A percentile compares a stretch with the other conserved stretches of the same genome.
Evolutionary conservation across 2,797 vertebrate genomes (phyloP).

Genomic region (Peromyscus nudipes): DNA sequence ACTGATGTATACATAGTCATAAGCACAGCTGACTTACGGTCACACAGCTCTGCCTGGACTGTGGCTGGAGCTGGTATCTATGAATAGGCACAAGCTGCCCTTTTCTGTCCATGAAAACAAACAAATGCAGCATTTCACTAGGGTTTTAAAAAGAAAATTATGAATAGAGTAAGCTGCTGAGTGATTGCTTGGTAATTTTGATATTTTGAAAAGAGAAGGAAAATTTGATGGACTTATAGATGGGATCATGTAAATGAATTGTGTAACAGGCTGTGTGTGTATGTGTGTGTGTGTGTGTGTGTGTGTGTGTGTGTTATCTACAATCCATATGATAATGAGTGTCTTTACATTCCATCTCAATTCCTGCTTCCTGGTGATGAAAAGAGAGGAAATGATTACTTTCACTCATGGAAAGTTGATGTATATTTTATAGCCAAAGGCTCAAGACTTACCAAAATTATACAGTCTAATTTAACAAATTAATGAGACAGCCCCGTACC

Average conservation of each 20-base stretch:
- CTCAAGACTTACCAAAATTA: slow-evolving; percentile 27
- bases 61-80: neutral
- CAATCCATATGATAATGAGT: neutral
- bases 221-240: neutral
- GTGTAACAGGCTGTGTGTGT: accelerated
- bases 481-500: neutral
- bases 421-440: slow-evolving; percentile 5
- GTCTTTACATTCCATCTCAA: neutral
- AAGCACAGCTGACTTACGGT: neutral
- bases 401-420: slow-evolving; percentile 6
- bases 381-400: neutral
- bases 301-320: neutral
- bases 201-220: neutral
- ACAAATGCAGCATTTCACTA: neutral
- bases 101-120: slow-evolving; percentile 26
- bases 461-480: slow-evolving; percentile 44
- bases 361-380: slow-evolving; percentile 19
- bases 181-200: slow-evolving; percentile 28
- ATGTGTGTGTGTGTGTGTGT: accelerated
- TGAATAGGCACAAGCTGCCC: neutral
- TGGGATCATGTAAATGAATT: neutral
- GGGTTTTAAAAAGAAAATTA: neutral
- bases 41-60: neutral
- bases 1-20: neutral
- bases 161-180: neutral